Conservation (phyloP, 2,797 vertebrate genomes). For the Carcharodon carcharias region DNA sequence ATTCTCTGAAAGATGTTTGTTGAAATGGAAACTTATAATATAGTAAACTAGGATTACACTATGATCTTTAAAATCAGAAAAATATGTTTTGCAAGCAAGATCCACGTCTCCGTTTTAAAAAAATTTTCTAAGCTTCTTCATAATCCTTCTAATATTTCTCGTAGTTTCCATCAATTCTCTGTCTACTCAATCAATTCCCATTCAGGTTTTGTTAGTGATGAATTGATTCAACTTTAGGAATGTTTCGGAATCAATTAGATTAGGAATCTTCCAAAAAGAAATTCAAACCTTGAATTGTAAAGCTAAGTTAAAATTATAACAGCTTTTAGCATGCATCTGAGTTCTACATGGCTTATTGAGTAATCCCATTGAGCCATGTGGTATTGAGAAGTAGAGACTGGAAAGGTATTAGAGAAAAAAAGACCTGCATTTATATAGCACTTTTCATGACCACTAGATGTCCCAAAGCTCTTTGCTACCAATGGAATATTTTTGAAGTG, state of each 20-base stretch:
- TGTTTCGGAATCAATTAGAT: neutral
- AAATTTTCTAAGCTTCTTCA: neutral
- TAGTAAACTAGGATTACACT: neutral
- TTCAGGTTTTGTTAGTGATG: neutral
- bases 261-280: neutral
- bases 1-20: conserved; percentile 15
- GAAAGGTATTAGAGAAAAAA: neutral
- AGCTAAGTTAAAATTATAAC: neutral
- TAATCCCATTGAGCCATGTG: neutral
- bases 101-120: neutral
- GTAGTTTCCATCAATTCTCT: neutral
- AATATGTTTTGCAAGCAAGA: neutral
- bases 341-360: neutral
- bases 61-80: neutral
- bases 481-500: neutral
- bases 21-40: neutral
- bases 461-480: neutral
- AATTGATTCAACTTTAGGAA: neutral
- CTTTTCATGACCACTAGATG: neutral
- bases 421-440: neutral
- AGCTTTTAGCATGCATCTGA: neutral
- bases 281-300: conserved; percentile 1
- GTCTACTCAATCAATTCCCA: neutral
- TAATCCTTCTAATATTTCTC: neutral
- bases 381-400: neutral